Conservation (phyloP, 2,888 invertebrate genomes). For the Athalia cordata region DNA sequence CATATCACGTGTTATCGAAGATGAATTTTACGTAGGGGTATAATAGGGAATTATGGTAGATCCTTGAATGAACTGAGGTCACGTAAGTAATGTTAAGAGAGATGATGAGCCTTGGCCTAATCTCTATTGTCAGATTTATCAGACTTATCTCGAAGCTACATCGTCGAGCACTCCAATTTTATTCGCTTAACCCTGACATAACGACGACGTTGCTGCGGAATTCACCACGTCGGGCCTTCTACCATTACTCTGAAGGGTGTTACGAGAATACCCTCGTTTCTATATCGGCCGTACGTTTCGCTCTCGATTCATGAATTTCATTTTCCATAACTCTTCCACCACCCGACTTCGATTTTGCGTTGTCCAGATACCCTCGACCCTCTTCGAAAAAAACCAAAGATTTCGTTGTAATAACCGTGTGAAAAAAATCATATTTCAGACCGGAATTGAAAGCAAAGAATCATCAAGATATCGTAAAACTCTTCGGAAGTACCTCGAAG, state of each 20-base stretch:
- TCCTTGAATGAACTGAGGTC: slow-evolving; percentile 23
- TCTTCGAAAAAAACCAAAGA: too few relatives aligned
- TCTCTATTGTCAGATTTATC: slow-evolving; percentile 60
- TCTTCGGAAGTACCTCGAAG: neutral
- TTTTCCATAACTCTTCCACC: slow-evolving; percentile 1
- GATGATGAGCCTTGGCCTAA: slow-evolving; percentile 39
- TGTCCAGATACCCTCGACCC: too few relatives aligned
- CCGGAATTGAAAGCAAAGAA: neutral
- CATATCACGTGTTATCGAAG: too few relatives aligned
- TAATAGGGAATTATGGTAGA: neutral
- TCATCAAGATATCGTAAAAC: neutral
- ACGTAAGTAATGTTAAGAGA: slow-evolving; percentile 12
- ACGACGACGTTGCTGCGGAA: slow-evolving; percentile 18
- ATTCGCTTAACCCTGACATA: slow-evolving; percentile 54
- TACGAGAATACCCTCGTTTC: slow-evolving; percentile 25
- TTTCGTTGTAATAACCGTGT: neutral
- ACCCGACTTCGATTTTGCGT: neutral
- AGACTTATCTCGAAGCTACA: slow-evolving; percentile 59
- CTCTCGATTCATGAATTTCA: neutral
- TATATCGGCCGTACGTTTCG: neutral
- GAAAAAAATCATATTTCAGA: slow-evolving; percentile 25
- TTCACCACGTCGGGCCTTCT: slow-evolving; percentile 16
- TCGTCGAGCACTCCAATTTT: slow-evolving; percentile 64
- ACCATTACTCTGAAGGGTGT: slow-evolving; percentile 14
- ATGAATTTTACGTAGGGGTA: neutral